phyloP scores from a whole-genome alignment of 2,113 vertebrate genomes.

The Pangasianodon hypophthalmus region DNA sequence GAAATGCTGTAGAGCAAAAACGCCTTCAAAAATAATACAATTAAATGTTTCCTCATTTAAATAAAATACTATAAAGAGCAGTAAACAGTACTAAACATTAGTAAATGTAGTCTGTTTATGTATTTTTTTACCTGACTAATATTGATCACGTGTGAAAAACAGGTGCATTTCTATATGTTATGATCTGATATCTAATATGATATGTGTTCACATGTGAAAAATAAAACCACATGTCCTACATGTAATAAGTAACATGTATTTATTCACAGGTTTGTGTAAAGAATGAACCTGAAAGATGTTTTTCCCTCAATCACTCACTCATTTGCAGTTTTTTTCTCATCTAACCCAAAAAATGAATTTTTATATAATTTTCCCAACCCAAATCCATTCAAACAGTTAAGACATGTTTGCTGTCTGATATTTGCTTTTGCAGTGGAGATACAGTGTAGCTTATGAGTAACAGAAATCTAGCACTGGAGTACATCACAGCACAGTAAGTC shows the following conservation, averaged over 20 bases:
- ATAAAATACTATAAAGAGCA: too few species aligned
- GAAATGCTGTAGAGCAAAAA: too few species aligned
- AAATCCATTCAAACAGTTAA: not conserved
- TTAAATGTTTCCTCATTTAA: too few species aligned
- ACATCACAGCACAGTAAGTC: not conserved
- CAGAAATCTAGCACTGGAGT: not conserved
- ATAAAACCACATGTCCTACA: not conserved
- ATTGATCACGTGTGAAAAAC: too few species aligned
- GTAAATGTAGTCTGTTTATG: too few species aligned
- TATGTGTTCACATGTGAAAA: not conserved
- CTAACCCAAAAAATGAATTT: not conserved
- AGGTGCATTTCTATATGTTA: too few species aligned
- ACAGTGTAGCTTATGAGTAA: not conserved
- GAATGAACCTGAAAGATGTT: not conserved
- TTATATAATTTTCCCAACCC: not conserved
- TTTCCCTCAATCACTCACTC: too few species aligned
- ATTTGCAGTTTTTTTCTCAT: not conserved
- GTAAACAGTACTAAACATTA: too few species aligned
- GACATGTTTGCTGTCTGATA: not conserved
- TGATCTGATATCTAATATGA: too few species aligned
- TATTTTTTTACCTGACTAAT: too few species aligned
- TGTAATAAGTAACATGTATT: not conserved
- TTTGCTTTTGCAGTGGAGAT: not conserved
- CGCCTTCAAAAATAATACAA: too few species aligned
- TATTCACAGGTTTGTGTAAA: not conserved